phyloP scores from a whole-genome alignment of 2,888 invertebrate species.

The Alloplasta piceator region DNA sequence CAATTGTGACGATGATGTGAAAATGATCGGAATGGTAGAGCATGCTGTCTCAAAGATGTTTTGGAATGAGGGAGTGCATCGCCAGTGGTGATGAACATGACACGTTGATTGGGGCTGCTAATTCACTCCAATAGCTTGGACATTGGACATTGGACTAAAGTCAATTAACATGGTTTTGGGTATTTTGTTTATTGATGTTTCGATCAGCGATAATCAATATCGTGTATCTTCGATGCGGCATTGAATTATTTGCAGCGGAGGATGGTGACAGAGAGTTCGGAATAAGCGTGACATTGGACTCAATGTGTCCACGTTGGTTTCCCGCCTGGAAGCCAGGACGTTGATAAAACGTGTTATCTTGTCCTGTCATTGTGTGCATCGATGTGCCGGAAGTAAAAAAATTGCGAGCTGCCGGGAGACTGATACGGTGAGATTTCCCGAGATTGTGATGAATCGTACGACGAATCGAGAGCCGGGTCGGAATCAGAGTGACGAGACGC shows the following conservation, averaged over 20 bases:
- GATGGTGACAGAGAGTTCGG: constrained; percentile 1
- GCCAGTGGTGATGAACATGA: too few species aligned
- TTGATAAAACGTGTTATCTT: constrained; percentile 27
- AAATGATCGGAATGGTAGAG: too few species aligned
- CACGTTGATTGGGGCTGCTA: background rate
- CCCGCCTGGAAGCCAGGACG: constrained; percentile 18
- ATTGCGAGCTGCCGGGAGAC: background rate
- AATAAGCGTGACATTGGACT: constrained; percentile 37
- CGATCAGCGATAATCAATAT: constrained; percentile 37
- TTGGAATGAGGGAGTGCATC: too few species aligned
- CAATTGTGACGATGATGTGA: too few species aligned
- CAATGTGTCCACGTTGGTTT: constrained; percentile 20
- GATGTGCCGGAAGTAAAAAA: constrained; percentile 22
- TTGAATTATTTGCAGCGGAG: constrained; percentile 3
- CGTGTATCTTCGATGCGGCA: constrained; percentile 1
- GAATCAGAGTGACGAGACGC: background rate
- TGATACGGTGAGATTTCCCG: constrained; percentile 8
- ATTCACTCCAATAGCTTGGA: background rate
- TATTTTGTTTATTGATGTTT: background rate
- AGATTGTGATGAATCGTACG: constrained; percentile 16
- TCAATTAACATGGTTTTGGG: background rate
- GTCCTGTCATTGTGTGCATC: background rate
- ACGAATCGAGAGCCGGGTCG: constrained; percentile 9
- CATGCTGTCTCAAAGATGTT: too few species aligned
- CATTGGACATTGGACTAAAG: background rate